Evolutionary conservation across 2,888 invertebrate genomes (phyloP), one percentile per base, ranked within the genome.

Genomic region (Chrysolina americana): DNA sequence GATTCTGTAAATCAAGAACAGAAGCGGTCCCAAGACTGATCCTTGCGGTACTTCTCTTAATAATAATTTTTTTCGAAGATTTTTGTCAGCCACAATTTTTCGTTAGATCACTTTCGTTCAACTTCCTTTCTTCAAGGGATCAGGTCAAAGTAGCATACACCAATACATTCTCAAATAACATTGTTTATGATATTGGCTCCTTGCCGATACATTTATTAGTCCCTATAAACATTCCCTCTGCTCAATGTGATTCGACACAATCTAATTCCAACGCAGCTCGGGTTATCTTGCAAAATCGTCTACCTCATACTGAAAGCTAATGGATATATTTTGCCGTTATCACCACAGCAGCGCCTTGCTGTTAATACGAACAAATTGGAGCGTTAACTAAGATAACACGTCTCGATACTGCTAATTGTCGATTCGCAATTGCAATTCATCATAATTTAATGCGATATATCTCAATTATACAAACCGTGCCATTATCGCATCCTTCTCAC

Each of bases 371-470:
- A 59, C 59, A 36, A 59, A 59, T 59, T 59, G 28, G 23, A 59
- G 59, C 36, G 59, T 59, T 28, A 59, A 59, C 15, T 59, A 8
- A 15, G 59, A 59, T 36, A 59, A 59, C 50, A 50, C 19, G 50
- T 15, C 11, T 53, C 13, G 53, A 53, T 19, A 21, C 21, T 21
- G 21, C 53, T 53, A n/a, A 59, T 59, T n/a, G 28, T 9, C 59
- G 59, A 59, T 59, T 28, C 36, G 59, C 17, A 53, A 53, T 10
- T 21, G 53, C 17, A 53, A 53, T 53, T 53, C 21, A 21, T 11
- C 13, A 5, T 5, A 53, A 53, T 53, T 59, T 23, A 28, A 23
- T 36, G 50, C n/a, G 19, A 36, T 17, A 1, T 59, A 15, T 59
- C 36, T 50, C 15, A 28, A 36, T 59, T n/a, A 36, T 23, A 36